These are phyloP conservation scores for Delia radicum DNA, from an alignment of 1,140 invertebrate genomes.

Conservation along the genomic window DNA sequence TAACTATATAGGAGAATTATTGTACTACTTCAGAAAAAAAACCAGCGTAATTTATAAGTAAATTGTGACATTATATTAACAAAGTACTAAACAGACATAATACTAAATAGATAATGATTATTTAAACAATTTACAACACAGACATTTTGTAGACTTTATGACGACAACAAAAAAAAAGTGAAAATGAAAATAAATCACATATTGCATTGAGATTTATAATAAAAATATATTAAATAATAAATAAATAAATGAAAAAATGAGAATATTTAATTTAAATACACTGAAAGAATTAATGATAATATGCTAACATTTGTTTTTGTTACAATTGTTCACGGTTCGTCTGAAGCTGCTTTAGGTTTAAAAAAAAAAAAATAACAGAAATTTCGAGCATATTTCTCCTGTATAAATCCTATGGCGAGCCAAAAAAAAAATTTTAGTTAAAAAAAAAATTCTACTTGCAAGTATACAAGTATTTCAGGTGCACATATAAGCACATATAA, in stretches of 20 bases:
- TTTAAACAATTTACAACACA: conserved; percentile 20
- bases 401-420: too few relatives aligned
- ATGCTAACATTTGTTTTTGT: too few relatives aligned
- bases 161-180: conserved; percentile 9
- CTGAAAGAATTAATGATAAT: too few relatives aligned
- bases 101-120: conserved; percentile 18
- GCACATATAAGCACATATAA: too few relatives aligned
- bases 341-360: too few relatives aligned
- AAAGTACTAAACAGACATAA: neutral
- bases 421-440: too few relatives aligned
- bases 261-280: too few relatives aligned
- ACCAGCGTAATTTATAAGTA: neutral
- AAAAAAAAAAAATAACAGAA: too few relatives aligned
- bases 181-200: neutral
- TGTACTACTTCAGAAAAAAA: neutral
- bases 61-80: neutral
- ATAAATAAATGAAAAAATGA: neutral
- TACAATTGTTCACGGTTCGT: too few relatives aligned
- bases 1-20: neutral
- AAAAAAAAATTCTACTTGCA: too few relatives aligned
- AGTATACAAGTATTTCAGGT: too few relatives aligned
- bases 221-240: neutral
- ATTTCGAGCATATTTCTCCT: too few relatives aligned
- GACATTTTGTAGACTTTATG: conserved; percentile 16
- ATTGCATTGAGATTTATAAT: neutral